phyloP scores from a whole-genome alignment of 2,797 vertebrate genomes.

The Fistularia tabacaria region DNA sequence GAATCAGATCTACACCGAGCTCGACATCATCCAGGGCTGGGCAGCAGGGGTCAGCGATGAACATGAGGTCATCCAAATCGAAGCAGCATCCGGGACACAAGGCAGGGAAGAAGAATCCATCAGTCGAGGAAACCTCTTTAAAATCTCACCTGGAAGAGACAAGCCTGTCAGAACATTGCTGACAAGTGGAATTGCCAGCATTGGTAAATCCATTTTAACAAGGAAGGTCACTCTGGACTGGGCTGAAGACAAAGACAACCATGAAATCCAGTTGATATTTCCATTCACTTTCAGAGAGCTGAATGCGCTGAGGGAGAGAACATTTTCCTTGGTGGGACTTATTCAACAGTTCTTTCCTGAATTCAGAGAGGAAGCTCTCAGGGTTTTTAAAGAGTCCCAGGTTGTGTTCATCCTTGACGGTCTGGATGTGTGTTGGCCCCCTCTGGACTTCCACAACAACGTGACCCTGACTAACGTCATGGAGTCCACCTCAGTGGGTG shows the following conservation, averaged over 20 bases:
- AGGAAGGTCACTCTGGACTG: conserved; percentile 29
- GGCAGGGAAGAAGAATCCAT: not conserved
- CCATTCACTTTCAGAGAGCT: conserved; percentile 20
- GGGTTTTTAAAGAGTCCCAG: conserved; percentile 1
- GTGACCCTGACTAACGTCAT: not conserved
- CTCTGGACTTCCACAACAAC: not conserved
- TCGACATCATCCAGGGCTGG: not conserved
- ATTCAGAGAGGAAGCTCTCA: not conserved
- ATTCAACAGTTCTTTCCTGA: conserved; percentile 2
- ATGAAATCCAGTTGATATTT: conserved; percentile 14
- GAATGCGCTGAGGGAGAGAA: conserved; percentile 11
- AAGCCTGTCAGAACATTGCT: conserved; percentile 8
- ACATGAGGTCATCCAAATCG: conserved; percentile 1
- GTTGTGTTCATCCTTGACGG: conserved; percentile 18
- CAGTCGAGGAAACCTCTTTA: not conserved
- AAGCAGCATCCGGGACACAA: not conserved
- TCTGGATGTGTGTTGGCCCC: conserved; percentile 8
- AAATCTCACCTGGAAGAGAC: not conserved
- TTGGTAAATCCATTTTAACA: conserved; percentile 27
- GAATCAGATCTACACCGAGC: conserved; percentile 6
- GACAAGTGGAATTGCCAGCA: conserved; percentile 19
- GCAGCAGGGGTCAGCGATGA: not conserved
- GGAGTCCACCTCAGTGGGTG: conserved; percentile 2
- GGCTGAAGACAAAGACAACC: conserved; percentile 5
- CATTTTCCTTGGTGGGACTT: not conserved